Evolutionary conservation across 2,797 vertebrate species (phyloP), one percentile per base, ranked within the genome.

Genomic region (Bradypodion ventrale): DNA sequence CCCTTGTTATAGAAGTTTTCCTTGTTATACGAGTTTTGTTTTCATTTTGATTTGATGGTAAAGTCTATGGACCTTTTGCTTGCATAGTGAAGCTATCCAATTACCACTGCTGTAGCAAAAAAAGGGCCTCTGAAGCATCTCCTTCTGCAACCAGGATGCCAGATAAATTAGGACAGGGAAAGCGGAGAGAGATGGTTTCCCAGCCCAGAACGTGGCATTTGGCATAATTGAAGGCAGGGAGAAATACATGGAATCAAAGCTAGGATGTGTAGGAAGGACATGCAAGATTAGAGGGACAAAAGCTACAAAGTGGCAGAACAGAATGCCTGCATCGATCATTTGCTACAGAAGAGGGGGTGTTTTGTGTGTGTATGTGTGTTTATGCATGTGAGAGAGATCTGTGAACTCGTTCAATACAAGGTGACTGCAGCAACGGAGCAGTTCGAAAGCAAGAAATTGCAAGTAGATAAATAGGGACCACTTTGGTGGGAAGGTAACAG

Each of bases 341-440:
- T 7, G 23, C 25, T 27, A 40, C n/a, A 7, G 25, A 35, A n/a
- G n/a, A n/a, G n/a, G n/a, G n/a, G n/a, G n/a, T n/a, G n/a, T n/a
- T n/a, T n/a, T n/a, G n/a, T n/a, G n/a, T n/a, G n/a, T n/a, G n/a
- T n/a, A n/a, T n/a, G n/a, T n/a, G n/a, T n/a, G n/a, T n/a, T n/a
- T n/a, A n/a, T n/a, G n/a, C n/a, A 35, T n/a, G 25, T 52, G 7
- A 23, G 3, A 27, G 65, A 27, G 49, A 40, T 80, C 60, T 60
- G n/a, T 15, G 78, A 80, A 78, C 84, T 80, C 32, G 2, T 68
- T 75, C 46, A 2, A 1, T 29, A 37, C 72, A 85, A 85, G 78
- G 84, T 80, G 78, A 85, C 78, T 85, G 72, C 72, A 7, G 78
- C 78, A 85, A 27, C 13, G 2, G 1, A 46, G 69, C 37, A n/a